Conservation (phyloP, 2,797 vertebrate genomes). For the Gadopsis bispinosus region DNA sequence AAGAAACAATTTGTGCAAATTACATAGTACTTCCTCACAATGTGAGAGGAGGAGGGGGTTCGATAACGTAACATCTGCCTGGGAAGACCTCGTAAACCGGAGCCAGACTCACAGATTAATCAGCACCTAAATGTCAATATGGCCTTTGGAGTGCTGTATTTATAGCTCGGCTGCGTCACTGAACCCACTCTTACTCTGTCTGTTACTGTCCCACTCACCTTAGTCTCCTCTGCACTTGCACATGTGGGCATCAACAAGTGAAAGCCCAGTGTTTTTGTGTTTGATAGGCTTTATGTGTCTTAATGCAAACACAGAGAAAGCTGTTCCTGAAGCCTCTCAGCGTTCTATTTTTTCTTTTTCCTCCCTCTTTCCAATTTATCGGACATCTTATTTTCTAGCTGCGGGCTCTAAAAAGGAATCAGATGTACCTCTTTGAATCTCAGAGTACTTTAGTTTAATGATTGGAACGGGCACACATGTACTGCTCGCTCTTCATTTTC, state of each 20-base stretch:
- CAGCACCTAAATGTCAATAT: slow-evolving; percentile 78
- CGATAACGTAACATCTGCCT: slow-evolving; percentile 52
- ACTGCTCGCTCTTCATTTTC: slow-evolving; percentile 19
- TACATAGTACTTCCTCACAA: slow-evolving; percentile 33
- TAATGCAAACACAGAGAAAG: slow-evolving; percentile 3
- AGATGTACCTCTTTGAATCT: slow-evolving; percentile 20
- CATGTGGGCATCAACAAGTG: slow-evolving; percentile 6
- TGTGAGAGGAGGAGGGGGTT: slow-evolving; percentile 11
- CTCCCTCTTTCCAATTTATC: neutral
- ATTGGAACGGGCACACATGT: slow-evolving; percentile 8
- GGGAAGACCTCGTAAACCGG: slow-evolving; percentile 65
- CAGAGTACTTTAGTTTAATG: slow-evolving; percentile 14
- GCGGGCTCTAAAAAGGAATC: slow-evolving; percentile 15
- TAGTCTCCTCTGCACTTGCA: slow-evolving; percentile 23
- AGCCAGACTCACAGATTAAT: slow-evolving; percentile 72
- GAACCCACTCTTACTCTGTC: slow-evolving; percentile 46
- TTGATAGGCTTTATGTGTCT: neutral
- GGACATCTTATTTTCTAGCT: slow-evolving; percentile 24
- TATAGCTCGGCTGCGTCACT: slow-evolving; percentile 67
- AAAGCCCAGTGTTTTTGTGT: neutral
- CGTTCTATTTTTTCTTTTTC: neutral
- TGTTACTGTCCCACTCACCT: slow-evolving; percentile 32
- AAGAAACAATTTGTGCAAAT: slow-evolving; percentile 40
- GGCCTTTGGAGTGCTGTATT: slow-evolving; percentile 75
- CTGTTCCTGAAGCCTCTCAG: neutral